phyloP scores from a whole-genome alignment of 1,140 invertebrate genomes.

The Macrosteles quadrilineatus region DNA sequence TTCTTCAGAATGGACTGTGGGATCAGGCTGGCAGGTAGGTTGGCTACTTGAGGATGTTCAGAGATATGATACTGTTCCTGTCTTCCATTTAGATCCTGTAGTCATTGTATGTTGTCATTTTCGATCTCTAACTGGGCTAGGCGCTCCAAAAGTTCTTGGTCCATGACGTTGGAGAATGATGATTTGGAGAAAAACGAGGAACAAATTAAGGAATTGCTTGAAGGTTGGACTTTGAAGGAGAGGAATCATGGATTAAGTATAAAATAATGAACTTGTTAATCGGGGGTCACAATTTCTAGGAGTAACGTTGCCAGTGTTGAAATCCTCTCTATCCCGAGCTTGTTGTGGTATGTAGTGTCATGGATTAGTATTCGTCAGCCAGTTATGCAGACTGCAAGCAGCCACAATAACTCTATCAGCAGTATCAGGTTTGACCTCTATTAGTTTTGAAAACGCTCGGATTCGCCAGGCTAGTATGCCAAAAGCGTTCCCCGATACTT shows the following conservation, averaged over 20 bases:
- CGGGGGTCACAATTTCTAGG: background rate
- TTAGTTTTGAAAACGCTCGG: conserved; percentile 27
- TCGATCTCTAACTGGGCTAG: background rate
- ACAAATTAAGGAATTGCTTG: background rate
- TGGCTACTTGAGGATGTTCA: no score
- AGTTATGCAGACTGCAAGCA: conserved; percentile 29
- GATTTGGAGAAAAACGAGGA: background rate
- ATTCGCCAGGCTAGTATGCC: conserved; percentile 51
- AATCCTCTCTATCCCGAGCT: conserved; percentile 19
- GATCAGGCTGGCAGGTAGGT: no score
- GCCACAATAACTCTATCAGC: no score
- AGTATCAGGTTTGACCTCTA: conserved; percentile 8
- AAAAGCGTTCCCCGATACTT: conserved; percentile 51
- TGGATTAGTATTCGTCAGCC: conserved; percentile 9
- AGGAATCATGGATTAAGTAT: conserved; percentile 31
- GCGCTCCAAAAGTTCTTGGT: background rate
- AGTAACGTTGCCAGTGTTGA: conserved; percentile 1
- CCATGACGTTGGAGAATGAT: background rate
- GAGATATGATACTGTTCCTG: no score
- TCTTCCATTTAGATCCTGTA: no score
- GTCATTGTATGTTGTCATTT: no score
- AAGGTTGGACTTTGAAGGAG: background rate
- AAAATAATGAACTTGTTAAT: background rate
- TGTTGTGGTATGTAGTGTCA: conserved; percentile 3
- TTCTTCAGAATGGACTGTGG: no score